Percentiles rank a stretch among this genome's conserved stretches.
Conservation (phyloP, 2,797 vertebrate species). For the Oreochromis mossambicus region DNA sequence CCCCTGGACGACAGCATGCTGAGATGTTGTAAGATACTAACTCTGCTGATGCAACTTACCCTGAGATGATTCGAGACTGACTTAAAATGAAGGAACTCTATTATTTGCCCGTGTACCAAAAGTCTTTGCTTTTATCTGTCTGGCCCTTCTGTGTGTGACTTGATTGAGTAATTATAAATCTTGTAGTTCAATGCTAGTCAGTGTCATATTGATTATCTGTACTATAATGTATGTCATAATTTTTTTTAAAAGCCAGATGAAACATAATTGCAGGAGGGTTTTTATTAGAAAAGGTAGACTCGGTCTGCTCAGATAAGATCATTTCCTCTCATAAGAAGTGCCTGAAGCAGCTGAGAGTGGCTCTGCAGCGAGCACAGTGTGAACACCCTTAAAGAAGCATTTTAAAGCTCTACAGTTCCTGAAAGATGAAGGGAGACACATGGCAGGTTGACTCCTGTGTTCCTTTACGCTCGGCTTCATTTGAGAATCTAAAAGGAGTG, state of each 20-base stretch:
- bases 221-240: neutral
- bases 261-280: neutral
- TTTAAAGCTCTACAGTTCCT: neutral
- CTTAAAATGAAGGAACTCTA: neutral
- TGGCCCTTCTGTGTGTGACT: neutral
- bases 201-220: neutral
- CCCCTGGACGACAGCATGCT: neutral
- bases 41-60: neutral
- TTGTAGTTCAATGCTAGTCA: neutral
- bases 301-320: neutral
- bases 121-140: neutral
- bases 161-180: neutral
- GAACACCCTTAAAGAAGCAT: neutral
- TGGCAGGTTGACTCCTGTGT: neutral
- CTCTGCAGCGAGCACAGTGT: neutral
- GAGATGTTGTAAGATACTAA: neutral
- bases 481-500: constrained; percentile 1
- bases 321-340: neutral
- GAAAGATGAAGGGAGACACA: neutral
- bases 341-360: neutral
- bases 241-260: neutral
- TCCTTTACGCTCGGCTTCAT: constrained; percentile 3
- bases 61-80: neutral
- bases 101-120: neutral
- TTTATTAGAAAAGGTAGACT: neutral